Evolutionary conservation across 2,113 vertebrate species (phyloP).

Genomic region (Vicugna pacos): DNA sequence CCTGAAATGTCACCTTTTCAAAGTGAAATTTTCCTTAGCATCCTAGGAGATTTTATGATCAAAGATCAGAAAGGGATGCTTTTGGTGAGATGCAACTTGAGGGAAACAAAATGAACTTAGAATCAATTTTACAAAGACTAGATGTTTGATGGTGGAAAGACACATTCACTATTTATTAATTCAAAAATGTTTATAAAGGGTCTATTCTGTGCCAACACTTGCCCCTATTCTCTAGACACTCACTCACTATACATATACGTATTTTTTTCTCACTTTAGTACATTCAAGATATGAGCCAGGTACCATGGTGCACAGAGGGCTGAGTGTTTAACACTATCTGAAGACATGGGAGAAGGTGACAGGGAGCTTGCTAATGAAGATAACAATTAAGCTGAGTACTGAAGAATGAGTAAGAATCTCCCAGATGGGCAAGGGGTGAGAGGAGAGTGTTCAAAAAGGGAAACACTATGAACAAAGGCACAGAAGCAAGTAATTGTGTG

Average conservation of each 20-base stretch:
- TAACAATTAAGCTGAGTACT: neutral
- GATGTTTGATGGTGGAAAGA: neutral
- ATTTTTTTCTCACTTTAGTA: neutral
- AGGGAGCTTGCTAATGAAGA: neutral
- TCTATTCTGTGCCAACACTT: neutral
- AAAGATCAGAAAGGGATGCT: slow-evolving; percentile 3
- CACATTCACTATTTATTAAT: neutral
- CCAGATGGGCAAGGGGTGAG: neutral
- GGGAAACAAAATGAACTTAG: neutral
- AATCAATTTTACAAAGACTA: neutral
- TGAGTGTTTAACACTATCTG: neutral
- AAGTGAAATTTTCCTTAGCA: neutral
- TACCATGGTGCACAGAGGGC: neutral
- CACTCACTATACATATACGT: neutral
- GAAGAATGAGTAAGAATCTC: slow-evolving; percentile 18
- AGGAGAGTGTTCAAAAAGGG: neutral
- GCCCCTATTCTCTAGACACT: neutral
- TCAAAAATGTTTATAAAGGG: neutral
- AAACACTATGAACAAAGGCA: neutral
- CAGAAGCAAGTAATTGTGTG: neutral
- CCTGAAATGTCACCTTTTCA: slow-evolving; percentile 56
- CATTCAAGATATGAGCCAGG: neutral
- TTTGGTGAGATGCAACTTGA: slow-evolving; percentile 51
- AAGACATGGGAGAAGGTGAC: neutral
- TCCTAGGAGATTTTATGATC: slow-evolving; percentile 44